Conservation (phyloP, 1,140 invertebrate species). For the Adoxophyes honmai region DNA sequence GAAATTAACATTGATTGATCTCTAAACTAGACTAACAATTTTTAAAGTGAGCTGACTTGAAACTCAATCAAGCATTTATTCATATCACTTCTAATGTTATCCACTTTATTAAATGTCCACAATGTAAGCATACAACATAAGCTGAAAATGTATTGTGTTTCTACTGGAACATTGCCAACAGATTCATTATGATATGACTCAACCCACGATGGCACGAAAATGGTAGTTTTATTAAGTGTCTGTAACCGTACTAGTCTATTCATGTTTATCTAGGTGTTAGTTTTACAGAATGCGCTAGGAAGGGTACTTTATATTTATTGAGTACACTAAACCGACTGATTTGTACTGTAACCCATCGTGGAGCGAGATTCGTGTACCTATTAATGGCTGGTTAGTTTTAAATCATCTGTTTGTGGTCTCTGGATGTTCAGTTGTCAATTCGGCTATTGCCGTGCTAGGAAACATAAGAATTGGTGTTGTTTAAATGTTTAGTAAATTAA, state of each 20-base stretch:
- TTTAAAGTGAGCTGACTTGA: neutral
- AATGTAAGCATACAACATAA: no score
- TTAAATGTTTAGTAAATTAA: no score
- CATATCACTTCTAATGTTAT: no score
- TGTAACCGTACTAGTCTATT: constrained; percentile 10
- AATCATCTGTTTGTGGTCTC: no score
- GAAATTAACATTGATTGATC: no score
- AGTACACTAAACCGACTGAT: neutral
- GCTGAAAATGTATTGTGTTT: no score
- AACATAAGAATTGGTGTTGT: no score
- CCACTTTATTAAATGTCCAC: no score
- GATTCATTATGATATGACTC: neutral
- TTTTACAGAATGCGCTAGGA: neutral
- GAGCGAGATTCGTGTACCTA: neutral
- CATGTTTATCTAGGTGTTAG: neutral
- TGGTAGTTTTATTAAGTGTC: neutral
- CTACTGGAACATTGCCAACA: no score
- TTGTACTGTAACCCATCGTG: neutral
- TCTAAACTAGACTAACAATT: neutral
- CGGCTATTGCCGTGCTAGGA: no score
- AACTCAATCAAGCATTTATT: neutral
- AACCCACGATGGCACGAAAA: neutral
- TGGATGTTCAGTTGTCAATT: no score
- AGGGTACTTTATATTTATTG: neutral
- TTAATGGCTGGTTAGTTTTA: no score